These are phyloP conservation scores for Drosophila ambigua DNA, from an alignment of 1,140 invertebrate species.

Conservation along the genomic window DNA sequence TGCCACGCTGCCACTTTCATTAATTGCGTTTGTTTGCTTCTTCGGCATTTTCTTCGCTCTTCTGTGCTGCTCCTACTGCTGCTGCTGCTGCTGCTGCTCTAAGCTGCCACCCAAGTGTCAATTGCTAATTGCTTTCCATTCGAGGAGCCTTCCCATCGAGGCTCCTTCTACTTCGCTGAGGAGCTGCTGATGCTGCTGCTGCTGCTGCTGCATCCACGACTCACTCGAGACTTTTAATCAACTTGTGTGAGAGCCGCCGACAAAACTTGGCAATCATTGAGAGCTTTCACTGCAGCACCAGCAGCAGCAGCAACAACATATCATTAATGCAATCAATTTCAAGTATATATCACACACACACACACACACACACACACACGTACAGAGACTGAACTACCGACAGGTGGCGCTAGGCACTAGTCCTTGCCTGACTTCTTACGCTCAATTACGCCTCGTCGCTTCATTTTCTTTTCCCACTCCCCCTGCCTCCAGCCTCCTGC, in stretches of 20 bases:
- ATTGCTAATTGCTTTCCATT: slow-evolving; percentile 59
- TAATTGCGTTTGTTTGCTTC: slow-evolving; percentile 33
- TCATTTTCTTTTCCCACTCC: not conserved
- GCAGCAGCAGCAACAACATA: slow-evolving; percentile 39
- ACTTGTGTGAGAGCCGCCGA: slow-evolving; percentile 37
- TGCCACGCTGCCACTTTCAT: slow-evolving; percentile 10
- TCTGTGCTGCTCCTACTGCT: not conserved
- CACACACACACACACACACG: slow-evolving; percentile 9
- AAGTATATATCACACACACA: slow-evolving; percentile 11
- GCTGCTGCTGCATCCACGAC: slow-evolving; percentile 14
- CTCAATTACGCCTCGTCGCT: slow-evolving; percentile 47
- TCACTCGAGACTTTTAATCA: slow-evolving; percentile 51
- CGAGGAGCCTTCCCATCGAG: not conserved
- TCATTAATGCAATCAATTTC: slow-evolving; percentile 64
- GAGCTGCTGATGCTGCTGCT: not conserved
- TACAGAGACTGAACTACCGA: slow-evolving; percentile 12
- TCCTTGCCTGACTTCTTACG: slow-evolving; percentile 50
- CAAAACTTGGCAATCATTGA: slow-evolving; percentile 34
- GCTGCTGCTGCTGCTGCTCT: slow-evolving; percentile 1
- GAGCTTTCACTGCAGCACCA: slow-evolving; percentile 46
- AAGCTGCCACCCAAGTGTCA: slow-evolving; percentile 46
- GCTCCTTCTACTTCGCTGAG: slow-evolving; percentile 3
- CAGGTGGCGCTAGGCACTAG: slow-evolving; percentile 48
- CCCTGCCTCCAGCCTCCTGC: slow-evolving; percentile 3
- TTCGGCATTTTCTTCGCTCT: slow-evolving; percentile 4